A percentile compares a stretch with the other conserved stretches of the same genome.
These are phyloP conservation scores for Perccottus glenii DNA, from an alignment of 2,113 vertebrate genomes.

Conservation along the genomic window DNA sequence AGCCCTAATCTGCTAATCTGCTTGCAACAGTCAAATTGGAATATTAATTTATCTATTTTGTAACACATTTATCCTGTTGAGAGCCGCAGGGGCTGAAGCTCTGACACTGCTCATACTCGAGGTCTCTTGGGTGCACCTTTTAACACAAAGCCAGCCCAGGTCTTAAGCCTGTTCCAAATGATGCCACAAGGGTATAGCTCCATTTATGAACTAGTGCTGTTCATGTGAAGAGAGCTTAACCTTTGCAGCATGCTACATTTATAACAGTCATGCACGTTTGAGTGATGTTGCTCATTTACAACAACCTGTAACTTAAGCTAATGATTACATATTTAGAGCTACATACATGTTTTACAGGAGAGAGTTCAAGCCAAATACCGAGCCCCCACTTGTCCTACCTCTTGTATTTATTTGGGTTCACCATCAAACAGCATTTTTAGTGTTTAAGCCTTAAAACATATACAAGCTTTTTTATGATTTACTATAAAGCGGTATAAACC, in stretches of 20 bases:
- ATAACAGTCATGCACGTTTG: background rate
- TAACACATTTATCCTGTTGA: slow-evolving; percentile 43
- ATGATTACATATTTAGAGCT: too few species aligned
- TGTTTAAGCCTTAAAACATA: too few species aligned
- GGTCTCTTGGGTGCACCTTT: background rate
- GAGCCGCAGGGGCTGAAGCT: slow-evolving; percentile 11
- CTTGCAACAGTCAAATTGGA: slow-evolving; percentile 39
- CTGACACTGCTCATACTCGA: background rate
- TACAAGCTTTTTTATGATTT: too few species aligned
- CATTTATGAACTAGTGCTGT: background rate
- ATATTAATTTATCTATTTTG: slow-evolving; percentile 39
- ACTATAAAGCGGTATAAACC: too few species aligned
- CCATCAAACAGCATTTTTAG: too few species aligned
- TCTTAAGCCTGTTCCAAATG: background rate
- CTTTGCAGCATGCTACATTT: background rate
- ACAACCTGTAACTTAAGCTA: background rate
- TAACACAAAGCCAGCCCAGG: background rate
- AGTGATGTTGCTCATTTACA: background rate
- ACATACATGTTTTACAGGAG: too few species aligned
- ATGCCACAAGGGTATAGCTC: background rate
- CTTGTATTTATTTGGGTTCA: too few species aligned
- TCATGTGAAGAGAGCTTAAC: background rate
- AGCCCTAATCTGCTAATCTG: slow-evolving; percentile 61
- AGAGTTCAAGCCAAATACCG: too few species aligned
- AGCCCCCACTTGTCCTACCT: too few species aligned